Conservation (phyloP, 2,888 invertebrate genomes). For the Cephus runcator region DNA sequence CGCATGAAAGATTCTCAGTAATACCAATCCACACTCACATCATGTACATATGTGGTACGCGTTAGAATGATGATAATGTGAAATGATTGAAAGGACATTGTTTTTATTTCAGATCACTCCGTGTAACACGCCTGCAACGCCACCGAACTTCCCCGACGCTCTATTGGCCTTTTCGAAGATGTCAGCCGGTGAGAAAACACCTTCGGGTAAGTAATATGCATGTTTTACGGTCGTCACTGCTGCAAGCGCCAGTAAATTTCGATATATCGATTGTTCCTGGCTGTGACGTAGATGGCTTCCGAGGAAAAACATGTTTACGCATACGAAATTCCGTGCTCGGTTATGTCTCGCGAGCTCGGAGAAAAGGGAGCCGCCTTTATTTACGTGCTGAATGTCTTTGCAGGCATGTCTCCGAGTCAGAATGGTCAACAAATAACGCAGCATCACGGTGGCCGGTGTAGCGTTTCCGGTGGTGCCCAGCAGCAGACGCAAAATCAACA, state of each 20-base stretch:
- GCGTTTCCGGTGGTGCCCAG: constrained; percentile 54
- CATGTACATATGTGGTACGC: too few relatives aligned
- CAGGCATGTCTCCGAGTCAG: constrained; percentile 65
- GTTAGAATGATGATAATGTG: too few relatives aligned
- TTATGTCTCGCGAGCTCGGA: too few relatives aligned
- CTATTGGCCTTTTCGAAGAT: constrained; percentile 88
- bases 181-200: constrained; percentile 75
- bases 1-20: too few relatives aligned
- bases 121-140: constrained; percentile 94
- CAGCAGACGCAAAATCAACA: constrained; percentile 59
- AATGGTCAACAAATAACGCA: constrained; percentile 61
- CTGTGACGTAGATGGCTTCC: not conserved
- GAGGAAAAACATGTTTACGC: not conserved
- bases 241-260: too few relatives aligned
- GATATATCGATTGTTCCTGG: too few relatives aligned
- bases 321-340: not conserved
- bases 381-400: constrained; percentile 9
- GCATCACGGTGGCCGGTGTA: constrained; percentile 67
- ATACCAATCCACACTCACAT: too few relatives aligned
- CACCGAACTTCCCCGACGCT: constrained; percentile 93
- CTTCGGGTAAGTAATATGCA: constrained; percentile 55
- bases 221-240: too few relatives aligned
- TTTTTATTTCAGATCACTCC: constrained; percentile 78
- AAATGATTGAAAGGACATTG: too few relatives aligned
- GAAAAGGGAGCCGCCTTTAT: too few relatives aligned